Conservation (phyloP, 30 jellyfish, hydroid and myxozoan species). For the Hydractinia echinata region DNA sequence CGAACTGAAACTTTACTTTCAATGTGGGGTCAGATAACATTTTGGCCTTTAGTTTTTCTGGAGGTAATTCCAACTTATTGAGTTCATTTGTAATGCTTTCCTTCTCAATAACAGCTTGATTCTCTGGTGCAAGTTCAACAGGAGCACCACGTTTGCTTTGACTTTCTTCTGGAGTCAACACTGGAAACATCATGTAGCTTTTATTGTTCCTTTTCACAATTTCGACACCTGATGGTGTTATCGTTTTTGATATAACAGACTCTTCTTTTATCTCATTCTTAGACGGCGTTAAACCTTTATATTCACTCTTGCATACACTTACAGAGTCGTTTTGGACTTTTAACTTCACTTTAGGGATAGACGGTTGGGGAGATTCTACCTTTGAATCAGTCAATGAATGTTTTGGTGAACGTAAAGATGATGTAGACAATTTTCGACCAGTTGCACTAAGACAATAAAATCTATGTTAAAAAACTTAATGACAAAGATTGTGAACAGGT, state of each 20-base stretch:
- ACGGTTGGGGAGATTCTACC: background rate
- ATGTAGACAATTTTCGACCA: too few relatives aligned
- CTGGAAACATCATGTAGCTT: conserved; percentile 29
- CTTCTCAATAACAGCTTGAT: background rate
- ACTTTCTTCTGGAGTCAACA: conserved; percentile 3
- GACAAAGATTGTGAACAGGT: background rate
- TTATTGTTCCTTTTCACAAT: conserved; percentile 23
- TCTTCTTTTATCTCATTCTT: background rate
- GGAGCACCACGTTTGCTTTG: conserved; percentile 14
- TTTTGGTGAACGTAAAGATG: background rate
- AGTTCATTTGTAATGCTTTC: background rate
- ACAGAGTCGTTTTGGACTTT: background rate
- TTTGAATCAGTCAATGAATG: background rate
- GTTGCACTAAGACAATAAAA: too few relatives aligned
- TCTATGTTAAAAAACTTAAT: background rate
- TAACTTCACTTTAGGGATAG: background rate
- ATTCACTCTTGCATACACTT: background rate
- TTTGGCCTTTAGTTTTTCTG: background rate
- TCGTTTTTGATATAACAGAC: background rate
- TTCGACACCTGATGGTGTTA: conserved; percentile 7
- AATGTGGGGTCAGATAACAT: background rate
- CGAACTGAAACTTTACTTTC: background rate
- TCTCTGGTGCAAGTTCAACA: conserved; percentile 8
- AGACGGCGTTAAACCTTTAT: background rate
- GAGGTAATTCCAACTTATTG: background rate